Conservation (phyloP, 2,888 invertebrate species). For the Craniophora ligustri region DNA sequence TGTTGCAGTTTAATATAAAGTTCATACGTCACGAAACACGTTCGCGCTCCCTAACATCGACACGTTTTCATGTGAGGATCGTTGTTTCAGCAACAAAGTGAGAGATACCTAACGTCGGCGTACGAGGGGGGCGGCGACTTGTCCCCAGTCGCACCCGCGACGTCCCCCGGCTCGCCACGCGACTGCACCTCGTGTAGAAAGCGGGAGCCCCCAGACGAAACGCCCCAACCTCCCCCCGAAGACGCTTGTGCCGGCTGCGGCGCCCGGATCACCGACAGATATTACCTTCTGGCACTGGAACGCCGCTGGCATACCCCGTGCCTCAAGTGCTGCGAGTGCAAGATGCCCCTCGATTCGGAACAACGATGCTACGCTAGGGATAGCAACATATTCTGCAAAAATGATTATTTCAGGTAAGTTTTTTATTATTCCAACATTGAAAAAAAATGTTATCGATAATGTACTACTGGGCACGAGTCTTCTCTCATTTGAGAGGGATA, state of each 20-base stretch:
- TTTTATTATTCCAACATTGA: too few species aligned
- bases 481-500: too few species aligned
- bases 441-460: too few species aligned
- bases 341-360: conserved; percentile 96
- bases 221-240: conserved; percentile 79
- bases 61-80: conserved; percentile 43
- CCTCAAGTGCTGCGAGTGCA: conserved; percentile 96
- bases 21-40: too few species aligned
- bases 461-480: too few species aligned
- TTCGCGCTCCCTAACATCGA: background rate
- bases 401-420: conserved; percentile 98
- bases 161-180: conserved; percentile 89
- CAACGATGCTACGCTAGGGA: conserved; percentile 97
- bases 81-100: conserved; percentile 91
- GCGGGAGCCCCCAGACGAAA: conserved; percentile 86
- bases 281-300: conserved; percentile 97
- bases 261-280: conserved; percentile 94
- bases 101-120: conserved; percentile 90
- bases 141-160: conserved; percentile 92
- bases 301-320: conserved; percentile 98
- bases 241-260: conserved; percentile 96
- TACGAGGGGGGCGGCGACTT: conserved; percentile 93
- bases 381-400: conserved; percentile 98
- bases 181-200: conserved; percentile 89
- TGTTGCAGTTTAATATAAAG: too few species aligned